phyloP scores from a whole-genome alignment of 1,140 invertebrate species.

The Drosophila ananassae region DNA sequence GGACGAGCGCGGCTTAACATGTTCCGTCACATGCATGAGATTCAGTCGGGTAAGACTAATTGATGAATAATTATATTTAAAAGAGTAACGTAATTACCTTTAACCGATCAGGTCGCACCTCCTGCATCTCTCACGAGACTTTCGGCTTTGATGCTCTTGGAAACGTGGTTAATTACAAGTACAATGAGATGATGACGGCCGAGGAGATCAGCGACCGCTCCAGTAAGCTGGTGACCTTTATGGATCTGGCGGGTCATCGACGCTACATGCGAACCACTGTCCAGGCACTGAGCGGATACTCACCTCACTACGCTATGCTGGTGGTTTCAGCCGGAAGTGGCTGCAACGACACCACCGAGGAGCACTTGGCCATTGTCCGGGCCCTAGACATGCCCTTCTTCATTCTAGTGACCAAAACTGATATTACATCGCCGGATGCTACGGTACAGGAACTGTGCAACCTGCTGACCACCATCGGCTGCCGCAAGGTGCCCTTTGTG shows the following conservation, averaged over 20 bases:
- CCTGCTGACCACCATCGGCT: slow-evolving; percentile 87
- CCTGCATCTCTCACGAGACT: slow-evolving; percentile 98
- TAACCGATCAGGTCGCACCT: slow-evolving; percentile 90
- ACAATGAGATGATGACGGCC: slow-evolving; percentile 94
- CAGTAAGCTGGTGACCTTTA: slow-evolving; percentile 96
- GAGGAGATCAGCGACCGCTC: slow-evolving; percentile 97
- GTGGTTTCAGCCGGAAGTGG: slow-evolving; percentile 89
- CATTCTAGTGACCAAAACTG: slow-evolving; percentile 95
- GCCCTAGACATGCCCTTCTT: slow-evolving; percentile 95
- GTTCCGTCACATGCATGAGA: slow-evolving; percentile 98
- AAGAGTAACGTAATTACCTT: background rate
- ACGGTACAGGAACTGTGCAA: slow-evolving; percentile 87
- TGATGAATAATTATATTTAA: too few species aligned
- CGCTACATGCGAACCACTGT: slow-evolving; percentile 98
- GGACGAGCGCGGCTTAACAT: slow-evolving; percentile 97
- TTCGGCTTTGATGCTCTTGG: slow-evolving; percentile 95
- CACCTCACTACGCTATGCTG: slow-evolving; percentile 97
- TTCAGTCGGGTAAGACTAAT: slow-evolving; percentile 87
- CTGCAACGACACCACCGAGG: slow-evolving; percentile 89
- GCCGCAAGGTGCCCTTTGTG: slow-evolving; percentile 88
- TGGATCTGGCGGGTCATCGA: slow-evolving; percentile 98
- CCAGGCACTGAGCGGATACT: slow-evolving; percentile 96
- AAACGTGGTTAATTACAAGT: slow-evolving; percentile 92
- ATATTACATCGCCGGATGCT: slow-evolving; percentile 88
- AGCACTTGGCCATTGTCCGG: slow-evolving; percentile 93